phyloP scores from a whole-genome alignment of 2,113 vertebrate genomes.

The Hirundichthys speculiger region DNA sequence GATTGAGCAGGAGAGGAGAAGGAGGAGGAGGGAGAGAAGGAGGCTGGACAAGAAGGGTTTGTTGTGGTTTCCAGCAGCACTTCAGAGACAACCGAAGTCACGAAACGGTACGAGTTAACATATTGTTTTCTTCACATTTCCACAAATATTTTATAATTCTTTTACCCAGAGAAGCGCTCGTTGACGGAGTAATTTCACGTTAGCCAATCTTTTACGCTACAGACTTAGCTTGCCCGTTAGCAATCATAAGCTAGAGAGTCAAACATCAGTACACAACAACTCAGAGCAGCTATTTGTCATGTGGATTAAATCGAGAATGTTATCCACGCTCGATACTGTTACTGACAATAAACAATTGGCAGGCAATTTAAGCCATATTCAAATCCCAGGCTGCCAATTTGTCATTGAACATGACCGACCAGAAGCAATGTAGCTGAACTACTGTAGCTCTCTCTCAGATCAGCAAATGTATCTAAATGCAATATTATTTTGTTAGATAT shows the following conservation, averaged over 20 bases:
- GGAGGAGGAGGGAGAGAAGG: slow-evolving; percentile 18
- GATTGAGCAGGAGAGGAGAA: slow-evolving; percentile 45
- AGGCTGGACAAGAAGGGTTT: slow-evolving; percentile 56
- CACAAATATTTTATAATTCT: neutral
- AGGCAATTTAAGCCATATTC: neutral
- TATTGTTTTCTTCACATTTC: neutral
- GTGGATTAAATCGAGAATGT: slow-evolving; percentile 1
- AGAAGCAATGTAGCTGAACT: no score
- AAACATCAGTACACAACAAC: slow-evolving; percentile 3
- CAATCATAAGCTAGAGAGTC: slow-evolving; percentile 25
- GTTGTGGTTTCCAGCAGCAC: slow-evolving; percentile 63
- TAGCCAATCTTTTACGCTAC: slow-evolving; percentile 16
- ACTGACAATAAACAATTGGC: neutral
- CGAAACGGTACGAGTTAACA: slow-evolving; percentile 52
- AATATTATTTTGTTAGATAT: no score
- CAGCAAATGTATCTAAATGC: no score
- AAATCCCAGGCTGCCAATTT: neutral
- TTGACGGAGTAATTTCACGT: neutral
- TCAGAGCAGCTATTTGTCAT: slow-evolving; percentile 5
- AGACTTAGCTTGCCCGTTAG: slow-evolving; percentile 41
- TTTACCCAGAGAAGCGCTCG: neutral
- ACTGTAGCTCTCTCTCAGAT: no score
- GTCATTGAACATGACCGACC: neutral
- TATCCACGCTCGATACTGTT: neutral
- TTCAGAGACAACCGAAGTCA: slow-evolving; percentile 30